Conservation (phyloP, 2,888 invertebrate species). For the Brachynemurus nebulosus region DNA sequence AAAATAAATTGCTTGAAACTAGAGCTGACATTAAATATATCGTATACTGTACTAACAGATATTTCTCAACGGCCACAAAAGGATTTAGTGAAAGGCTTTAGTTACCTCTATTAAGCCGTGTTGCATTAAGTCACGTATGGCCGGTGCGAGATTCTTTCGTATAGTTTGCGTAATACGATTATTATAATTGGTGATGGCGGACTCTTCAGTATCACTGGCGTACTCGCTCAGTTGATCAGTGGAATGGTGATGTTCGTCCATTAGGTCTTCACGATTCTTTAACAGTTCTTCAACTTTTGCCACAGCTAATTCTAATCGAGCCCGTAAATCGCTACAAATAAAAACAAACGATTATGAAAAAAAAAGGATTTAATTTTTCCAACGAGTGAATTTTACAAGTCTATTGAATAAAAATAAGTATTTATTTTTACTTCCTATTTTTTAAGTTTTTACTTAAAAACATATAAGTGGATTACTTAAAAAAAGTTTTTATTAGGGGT, state of each 20-base stretch:
- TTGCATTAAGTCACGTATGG: constrained; percentile 82
- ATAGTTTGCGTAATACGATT: constrained; percentile 79
- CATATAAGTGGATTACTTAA: no score
- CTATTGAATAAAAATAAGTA: no score
- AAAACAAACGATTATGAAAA: background rate
- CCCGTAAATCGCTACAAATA: constrained; percentile 63
- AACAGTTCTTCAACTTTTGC: constrained; percentile 42
- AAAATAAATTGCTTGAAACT: no score
- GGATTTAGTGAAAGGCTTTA: no score
- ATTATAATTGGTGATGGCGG: constrained; percentile 39
- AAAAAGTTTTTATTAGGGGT: no score
- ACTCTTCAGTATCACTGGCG: constrained; percentile 47
- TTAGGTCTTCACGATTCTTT: constrained; percentile 17
- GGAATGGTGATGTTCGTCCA: constrained; percentile 15
- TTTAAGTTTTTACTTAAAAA: no score
- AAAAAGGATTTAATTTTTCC: no score
- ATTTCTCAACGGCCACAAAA: no score
- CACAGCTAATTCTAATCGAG: constrained; percentile 81
- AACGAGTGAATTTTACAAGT: no score
- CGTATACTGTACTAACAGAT: no score
- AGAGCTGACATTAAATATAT: no score
- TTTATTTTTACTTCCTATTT: no score
- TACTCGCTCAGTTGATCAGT: constrained; percentile 40
- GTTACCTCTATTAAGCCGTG: constrained; percentile 66
- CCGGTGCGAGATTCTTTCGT: constrained; percentile 81